Base-by-base conservation (phyloP, 2,888 invertebrate genomes). In the Ctenicera cuprea region DNA sequence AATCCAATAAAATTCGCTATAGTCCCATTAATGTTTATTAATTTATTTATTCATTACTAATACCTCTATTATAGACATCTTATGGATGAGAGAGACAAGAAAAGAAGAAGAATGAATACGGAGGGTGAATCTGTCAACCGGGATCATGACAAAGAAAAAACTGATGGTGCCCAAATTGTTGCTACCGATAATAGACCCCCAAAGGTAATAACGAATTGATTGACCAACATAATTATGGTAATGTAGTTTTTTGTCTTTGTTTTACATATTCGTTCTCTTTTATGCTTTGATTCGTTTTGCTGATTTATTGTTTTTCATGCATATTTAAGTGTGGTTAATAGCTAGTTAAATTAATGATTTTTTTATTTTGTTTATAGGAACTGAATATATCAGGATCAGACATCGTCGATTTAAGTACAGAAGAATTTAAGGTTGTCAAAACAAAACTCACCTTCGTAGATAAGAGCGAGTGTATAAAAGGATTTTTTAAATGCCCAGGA, bases 1-100 rank as follows among this genome's bases (percentile, higher is more conserved):
- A 26, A 41, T n/a, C 41, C n/a, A 41, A 41, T 41, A 41, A 41
- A 26, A 38, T 38, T 38, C n/a, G 38, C 11, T 38, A 41, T 41
- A 41, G 41, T 41, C 12, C 41, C 41, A n/a, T 41, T 41, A 41
- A 41, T 41, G 41, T 41, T 41, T n/a, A 41, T 41, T 41, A 41
- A 41, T 41, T 41, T 14, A n/a, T 41, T 41, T 41, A 41, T 41
- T 41, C 41, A n/a, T 41, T 38, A n/a, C 7, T 9, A 38, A 26
- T 26, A 2, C 26, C 7, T 4, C 38, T 38, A 41, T 41, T 41
- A n/a, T 41, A 41, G 41, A 41, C 41, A 41, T 14, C 5, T 41
- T 12, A 41, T 41, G 41, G 12, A 0, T 41, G 41, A 41, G 14
- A 12, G 12, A 41, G n/a, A 12, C 41, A n/a, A n/a, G 26, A 41